phyloP scores from a whole-genome alignment of 2,113 vertebrate species.

The Erythrocercus mccallii region DNA sequence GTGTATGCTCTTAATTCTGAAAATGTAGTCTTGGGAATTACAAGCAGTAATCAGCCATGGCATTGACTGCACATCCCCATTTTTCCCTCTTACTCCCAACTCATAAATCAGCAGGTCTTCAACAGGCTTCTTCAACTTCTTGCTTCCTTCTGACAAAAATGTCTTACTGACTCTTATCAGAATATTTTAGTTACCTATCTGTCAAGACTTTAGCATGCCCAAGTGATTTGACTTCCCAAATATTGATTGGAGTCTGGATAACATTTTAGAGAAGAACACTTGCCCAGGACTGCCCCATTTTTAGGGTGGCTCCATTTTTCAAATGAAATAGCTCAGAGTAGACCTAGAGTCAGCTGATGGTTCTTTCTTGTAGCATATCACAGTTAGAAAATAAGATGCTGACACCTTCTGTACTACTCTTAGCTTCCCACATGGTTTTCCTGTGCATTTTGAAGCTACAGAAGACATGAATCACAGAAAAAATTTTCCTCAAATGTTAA shows the following conservation, averaged over 20 bases:
- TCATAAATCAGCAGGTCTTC: background rate
- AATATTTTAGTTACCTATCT: background rate
- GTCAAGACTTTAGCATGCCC: background rate
- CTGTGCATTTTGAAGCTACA: background rate
- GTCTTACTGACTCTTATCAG: background rate
- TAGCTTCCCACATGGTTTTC: background rate
- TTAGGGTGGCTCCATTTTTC: background rate
- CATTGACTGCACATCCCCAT: background rate
- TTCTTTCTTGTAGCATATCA: background rate
- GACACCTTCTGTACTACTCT: background rate
- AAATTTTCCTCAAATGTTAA: background rate
- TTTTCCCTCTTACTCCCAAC: background rate
- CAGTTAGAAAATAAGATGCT: background rate
- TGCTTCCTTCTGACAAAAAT: background rate
- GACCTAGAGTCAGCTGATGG: background rate
- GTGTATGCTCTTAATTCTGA: background rate
- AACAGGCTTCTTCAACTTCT: background rate
- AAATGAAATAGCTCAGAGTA: background rate
- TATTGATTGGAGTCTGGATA: background rate
- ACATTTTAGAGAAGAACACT: background rate
- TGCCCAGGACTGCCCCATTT: background rate
- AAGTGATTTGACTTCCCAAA: background rate
- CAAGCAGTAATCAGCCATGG: background rate
- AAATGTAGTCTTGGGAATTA: background rate
- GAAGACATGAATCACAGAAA: background rate